A percentile compares a stretch with the other conserved stretches of the same genome.
Conservation (phyloP, 2,113 vertebrate genomes). For the Acinonyx jubatus region DNA sequence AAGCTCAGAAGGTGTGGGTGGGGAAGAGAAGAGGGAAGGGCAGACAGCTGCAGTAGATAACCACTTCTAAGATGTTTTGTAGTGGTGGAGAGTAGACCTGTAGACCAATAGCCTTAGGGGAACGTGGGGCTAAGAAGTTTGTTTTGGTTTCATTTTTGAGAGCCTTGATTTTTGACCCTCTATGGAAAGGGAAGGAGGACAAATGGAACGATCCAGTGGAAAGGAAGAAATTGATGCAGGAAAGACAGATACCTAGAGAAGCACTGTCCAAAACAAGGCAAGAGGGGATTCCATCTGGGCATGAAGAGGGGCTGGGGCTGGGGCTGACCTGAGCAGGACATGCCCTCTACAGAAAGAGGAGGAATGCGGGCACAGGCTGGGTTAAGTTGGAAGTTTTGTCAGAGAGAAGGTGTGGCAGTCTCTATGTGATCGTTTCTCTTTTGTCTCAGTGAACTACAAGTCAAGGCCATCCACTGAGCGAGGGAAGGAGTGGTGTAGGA, state of each 20-base stretch:
- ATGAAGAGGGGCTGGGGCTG: fast-evolving
- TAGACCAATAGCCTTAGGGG: neutral
- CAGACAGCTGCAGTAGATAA: neutral
- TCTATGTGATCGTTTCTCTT: neutral
- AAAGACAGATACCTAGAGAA: neutral
- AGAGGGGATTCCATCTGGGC: neutral
- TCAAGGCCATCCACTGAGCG: neutral
- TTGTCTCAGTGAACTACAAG: neutral
- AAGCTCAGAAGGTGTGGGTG: neutral
- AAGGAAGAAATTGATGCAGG: neutral
- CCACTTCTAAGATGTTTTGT: neutral
- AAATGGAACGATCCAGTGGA: neutral
- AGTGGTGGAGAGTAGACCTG: neutral
- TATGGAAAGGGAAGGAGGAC: neutral
- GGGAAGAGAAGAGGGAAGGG: too few species aligned
- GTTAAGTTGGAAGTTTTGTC: neutral
- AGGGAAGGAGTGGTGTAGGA: neutral
- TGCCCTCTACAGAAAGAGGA: neutral
- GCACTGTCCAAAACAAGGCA: neutral
- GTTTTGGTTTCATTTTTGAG: neutral
- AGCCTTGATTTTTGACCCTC: neutral
- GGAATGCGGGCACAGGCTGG: neutral
- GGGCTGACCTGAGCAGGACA: too few species aligned
- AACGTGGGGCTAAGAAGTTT: neutral
- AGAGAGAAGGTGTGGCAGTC: neutral